Evolutionary conservation across 2,888 invertebrate species (phyloP).

Genomic region (Cybosia mesomella): DNA sequence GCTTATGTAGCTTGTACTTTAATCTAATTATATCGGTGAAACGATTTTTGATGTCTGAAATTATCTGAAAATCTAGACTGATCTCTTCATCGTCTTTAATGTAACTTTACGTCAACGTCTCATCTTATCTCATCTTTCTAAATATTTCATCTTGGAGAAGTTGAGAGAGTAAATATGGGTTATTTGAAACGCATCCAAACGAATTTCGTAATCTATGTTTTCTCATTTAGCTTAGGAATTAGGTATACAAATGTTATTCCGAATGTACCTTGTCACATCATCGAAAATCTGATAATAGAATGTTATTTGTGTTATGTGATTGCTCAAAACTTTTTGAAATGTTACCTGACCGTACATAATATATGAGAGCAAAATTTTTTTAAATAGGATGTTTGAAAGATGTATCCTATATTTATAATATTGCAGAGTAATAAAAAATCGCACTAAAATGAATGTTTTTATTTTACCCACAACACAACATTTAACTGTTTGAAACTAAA

Average conservation of each 20-base stretch:
- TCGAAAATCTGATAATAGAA: slow-evolving; percentile 44
- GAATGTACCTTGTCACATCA: slow-evolving; percentile 46
- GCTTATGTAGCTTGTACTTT: slow-evolving; percentile 35
- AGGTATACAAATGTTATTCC: slow-evolving; percentile 46
- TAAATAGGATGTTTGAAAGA: slow-evolving; percentile 68
- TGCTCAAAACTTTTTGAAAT: slow-evolving; percentile 72
- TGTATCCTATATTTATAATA: slow-evolving; percentile 76
- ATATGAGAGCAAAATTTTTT: slow-evolving; percentile 62
- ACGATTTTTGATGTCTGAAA: slow-evolving; percentile 42
- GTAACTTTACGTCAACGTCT: slow-evolving; percentile 41
- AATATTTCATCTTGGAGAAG: slow-evolving; percentile 33
- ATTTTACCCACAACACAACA: slow-evolving; percentile 41
- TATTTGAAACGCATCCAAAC: slow-evolving; percentile 33
- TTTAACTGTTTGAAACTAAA: background rate
- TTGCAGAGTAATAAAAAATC: slow-evolving; percentile 78
- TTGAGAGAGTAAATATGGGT: slow-evolving; percentile 61
- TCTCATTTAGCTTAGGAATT: slow-evolving; percentile 42
- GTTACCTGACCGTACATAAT: slow-evolving; percentile 66
- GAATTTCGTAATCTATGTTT: slow-evolving; percentile 33
- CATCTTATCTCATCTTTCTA: slow-evolving; percentile 41
- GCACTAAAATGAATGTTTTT: slow-evolving; percentile 68
- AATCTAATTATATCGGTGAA: slow-evolving; percentile 31
- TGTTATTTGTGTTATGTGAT: slow-evolving; percentile 61
- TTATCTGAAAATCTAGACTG: slow-evolving; percentile 49
- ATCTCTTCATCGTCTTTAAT: slow-evolving; percentile 49